Evolutionary conservation across 2,797 vertebrate species (phyloP).

Genomic region (Epinephelus awoara): DNA sequence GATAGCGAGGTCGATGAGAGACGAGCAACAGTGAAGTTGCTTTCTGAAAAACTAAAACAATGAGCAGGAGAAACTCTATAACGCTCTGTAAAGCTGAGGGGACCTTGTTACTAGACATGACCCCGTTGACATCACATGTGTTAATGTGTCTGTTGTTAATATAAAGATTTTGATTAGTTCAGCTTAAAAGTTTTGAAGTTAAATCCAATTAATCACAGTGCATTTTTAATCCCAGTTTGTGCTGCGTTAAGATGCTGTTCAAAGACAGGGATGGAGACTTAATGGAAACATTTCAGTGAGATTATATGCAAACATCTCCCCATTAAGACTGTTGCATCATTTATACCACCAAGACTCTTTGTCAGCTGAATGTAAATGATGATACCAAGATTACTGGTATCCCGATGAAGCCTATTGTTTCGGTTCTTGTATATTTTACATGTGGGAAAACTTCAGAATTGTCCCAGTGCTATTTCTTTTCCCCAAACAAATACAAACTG

Average conservation of each 20-base stretch:
- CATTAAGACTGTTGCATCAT: slow-evolving; percentile 35
- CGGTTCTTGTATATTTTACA: neutral
- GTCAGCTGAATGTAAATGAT: slow-evolving; percentile 26
- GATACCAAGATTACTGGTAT: neutral
- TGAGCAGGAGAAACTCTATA: neutral
- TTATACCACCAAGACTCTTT: neutral
- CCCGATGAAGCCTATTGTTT: neutral
- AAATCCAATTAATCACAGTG: neutral
- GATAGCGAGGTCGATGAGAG: too few relatives aligned
- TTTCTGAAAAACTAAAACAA: neutral
- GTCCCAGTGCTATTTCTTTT: neutral
- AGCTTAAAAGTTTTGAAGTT: slow-evolving; percentile 1
- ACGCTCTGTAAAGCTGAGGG: too few relatives aligned
- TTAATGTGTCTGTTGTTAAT: neutral
- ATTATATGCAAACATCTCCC: slow-evolving; percentile 10
- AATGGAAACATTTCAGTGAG: slow-evolving; percentile 17
- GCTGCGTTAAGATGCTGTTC: neutral
- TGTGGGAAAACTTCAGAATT: neutral
- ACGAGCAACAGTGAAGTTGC: neutral
- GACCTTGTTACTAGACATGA: neutral
- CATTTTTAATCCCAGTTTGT: slow-evolving; percentile 2
- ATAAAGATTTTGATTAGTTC: neutral
- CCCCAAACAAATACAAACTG: neutral
- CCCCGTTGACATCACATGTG: neutral
- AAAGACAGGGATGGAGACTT: neutral